Evolutionary conservation across 2,113 vertebrate species (phyloP), one percentile per base, ranked within the genome.

Genomic region (Zosterops japonicus): DNA sequence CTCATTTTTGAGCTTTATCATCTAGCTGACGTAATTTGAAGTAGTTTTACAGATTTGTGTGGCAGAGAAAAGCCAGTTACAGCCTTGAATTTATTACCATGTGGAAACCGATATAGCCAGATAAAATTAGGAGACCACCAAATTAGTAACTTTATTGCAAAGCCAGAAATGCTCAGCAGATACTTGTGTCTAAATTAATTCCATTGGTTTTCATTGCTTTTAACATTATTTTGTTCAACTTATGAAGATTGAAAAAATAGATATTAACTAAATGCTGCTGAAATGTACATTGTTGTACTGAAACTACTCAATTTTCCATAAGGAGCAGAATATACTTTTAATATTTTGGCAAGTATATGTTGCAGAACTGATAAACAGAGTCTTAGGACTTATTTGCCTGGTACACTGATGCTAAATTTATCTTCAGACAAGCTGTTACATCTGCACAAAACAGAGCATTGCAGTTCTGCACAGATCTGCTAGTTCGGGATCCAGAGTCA

Each of bases 1-100:
- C 83, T 94, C 68, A 86, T 81, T 89, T 85, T 83, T 80, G 64
- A 93, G 55, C 21, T 93, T 93, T 90, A 89, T 93, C 80, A 39
- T 74, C 64, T 29, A 69, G 42, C 24, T 61, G 72, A 94, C 88
- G 52, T 16, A 63, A 47, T 93, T 87, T 83, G 83, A 94, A 93
- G 63, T 86, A 65, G 23, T 71, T 75, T 53, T 65, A 57, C 55
- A 83, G 79, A 69, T 86, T 77, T 93, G 20, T 72, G 46, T 65
- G 42, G 15, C 35, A 39, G 39, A 17, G 27, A 87, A 84, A 93
- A 93, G 70, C 77, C 76, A 92, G 70, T 90, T 94, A 72, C 14
- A 42, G 23, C 49, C 49, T 80, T 67, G 80, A 86, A 81, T 90
- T 49, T 92, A 81, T 70, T 92, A 77, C 42, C 21, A 29, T 33